Evolutionary conservation across 2,888 invertebrate species (phyloP).

Genomic region (Thymelicus acteon): DNA sequence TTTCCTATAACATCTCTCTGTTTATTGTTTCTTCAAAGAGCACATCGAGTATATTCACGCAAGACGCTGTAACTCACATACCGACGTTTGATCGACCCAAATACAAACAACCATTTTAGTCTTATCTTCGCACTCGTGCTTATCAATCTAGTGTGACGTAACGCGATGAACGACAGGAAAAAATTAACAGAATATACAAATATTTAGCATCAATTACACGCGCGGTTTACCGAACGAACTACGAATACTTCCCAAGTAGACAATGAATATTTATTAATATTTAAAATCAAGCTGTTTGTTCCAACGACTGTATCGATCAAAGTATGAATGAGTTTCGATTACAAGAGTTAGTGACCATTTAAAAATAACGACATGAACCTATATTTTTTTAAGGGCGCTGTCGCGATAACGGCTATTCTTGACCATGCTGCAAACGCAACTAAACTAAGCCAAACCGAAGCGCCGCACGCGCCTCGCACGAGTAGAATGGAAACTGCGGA

Average conservation of each 20-base stretch:
- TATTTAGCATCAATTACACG: conserved; percentile 20
- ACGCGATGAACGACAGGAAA: conserved; percentile 18
- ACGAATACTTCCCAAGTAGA: conserved; percentile 4
- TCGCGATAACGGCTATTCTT: conserved; percentile 76
- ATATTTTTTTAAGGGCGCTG: conserved; percentile 54
- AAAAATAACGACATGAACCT: conserved; percentile 49
- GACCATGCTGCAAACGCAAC: conserved; percentile 77
- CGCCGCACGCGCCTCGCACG: conserved; percentile 74
- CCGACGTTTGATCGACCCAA: conserved; percentile 40
- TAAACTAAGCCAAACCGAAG: conserved; percentile 73
- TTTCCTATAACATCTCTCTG: conserved; percentile 50
- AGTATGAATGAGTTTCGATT: conserved; percentile 6
- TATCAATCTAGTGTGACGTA: conserved; percentile 40
- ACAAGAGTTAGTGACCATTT: conserved; percentile 49
- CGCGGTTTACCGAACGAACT: conserved; percentile 17
- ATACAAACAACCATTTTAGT: conserved; percentile 41
- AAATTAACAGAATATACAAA: conserved; percentile 13
- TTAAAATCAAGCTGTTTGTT: not conserved
- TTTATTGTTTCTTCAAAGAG: conserved; percentile 46
- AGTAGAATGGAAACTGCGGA: conserved; percentile 61
- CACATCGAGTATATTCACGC: conserved; percentile 43
- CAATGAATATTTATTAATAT: conserved; percentile 26
- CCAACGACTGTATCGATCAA: conserved; percentile 13
- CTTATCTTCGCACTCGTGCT: conserved; percentile 42
- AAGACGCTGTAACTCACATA: conserved; percentile 37